Percentiles rank a stretch among this genome's conserved stretches.
Conservation (phyloP, 1,140 invertebrate genomes). For the Aradophagus sp. region DNA sequence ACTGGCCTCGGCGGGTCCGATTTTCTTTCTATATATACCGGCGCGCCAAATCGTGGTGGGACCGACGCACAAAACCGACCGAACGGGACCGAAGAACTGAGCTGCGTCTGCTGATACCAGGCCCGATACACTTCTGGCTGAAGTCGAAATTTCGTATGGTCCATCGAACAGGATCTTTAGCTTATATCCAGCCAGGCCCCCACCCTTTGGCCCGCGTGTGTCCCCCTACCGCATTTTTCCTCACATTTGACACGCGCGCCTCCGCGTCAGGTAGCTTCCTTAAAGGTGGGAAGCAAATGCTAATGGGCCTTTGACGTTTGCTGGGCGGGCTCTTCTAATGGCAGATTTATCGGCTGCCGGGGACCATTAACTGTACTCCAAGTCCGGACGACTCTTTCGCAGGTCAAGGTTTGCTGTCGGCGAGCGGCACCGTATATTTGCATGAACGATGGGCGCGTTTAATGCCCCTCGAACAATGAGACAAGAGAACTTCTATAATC, state of each 20-base stretch:
- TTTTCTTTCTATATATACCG: slow-evolving; percentile 27
- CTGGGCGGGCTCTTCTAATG: slow-evolving; percentile 56
- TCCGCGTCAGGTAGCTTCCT: slow-evolving; percentile 53
- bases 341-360: slow-evolving; percentile 48
- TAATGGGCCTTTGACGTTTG: slow-evolving; percentile 54
- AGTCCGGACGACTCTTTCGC: slow-evolving; percentile 41
- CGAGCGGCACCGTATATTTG: slow-evolving; percentile 20
- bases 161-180: slow-evolving; percentile 72
- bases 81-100: slow-evolving; percentile 22
- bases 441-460: slow-evolving; percentile 34
- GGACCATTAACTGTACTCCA: slow-evolving; percentile 51
- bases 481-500: slow-evolving; percentile 27
- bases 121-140: slow-evolving; percentile 61
- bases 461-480: slow-evolving; percentile 41
- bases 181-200: slow-evolving; percentile 71
- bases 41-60: slow-evolving; percentile 38
- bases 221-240: slow-evolving; percentile 67
- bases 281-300: slow-evolving; percentile 55
- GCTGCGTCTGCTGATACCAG: slow-evolving; percentile 26
- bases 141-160: slow-evolving; percentile 73
- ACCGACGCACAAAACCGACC: slow-evolving; percentile 47
- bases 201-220: slow-evolving; percentile 39
- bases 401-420: slow-evolving; percentile 45
- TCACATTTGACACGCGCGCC: slow-evolving; percentile 63
- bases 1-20: slow-evolving; percentile 38